A percentile compares a stretch with the other conserved stretches of the same genome.
phyloP scores from a whole-genome alignment of 2,797 vertebrate species.

The Lacerta agilis region DNA sequence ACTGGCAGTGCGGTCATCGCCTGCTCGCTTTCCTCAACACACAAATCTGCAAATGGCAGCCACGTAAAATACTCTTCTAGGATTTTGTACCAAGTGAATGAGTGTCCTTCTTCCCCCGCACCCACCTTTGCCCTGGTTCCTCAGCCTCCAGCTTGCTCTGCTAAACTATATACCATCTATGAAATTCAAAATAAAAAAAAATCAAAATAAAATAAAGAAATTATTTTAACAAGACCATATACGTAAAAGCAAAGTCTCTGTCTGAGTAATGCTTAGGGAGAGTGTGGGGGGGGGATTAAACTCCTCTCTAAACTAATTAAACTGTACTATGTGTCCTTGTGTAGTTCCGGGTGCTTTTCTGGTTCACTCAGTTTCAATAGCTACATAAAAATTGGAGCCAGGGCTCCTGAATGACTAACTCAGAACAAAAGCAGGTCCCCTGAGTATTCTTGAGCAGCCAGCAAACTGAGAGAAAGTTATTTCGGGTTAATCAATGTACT shows the following conservation, averaged over 20 bases:
- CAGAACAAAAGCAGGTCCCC: constrained; percentile 77
- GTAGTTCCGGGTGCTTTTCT: constrained; percentile 76
- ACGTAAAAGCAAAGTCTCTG: constrained; percentile 59
- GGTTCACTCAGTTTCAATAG: constrained; percentile 80
- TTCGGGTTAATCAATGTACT: constrained; percentile 76
- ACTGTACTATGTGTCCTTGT: constrained; percentile 77
- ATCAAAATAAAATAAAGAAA: no score
- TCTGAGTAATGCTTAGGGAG: constrained; percentile 70
- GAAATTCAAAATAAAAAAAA: no score
- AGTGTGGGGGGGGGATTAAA: constrained; percentile 50
- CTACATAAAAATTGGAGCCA: constrained; percentile 70
- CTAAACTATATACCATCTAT: constrained; percentile 74
- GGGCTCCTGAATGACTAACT: constrained; percentile 76
- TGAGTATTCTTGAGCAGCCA: constrained; percentile 73
- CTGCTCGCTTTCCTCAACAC: constrained; percentile 66
- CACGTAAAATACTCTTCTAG: constrained; percentile 58
- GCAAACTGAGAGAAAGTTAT: constrained; percentile 76
- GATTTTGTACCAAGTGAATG: constrained; percentile 37
- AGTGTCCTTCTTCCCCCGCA: constrained; percentile 39
- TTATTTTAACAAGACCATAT: constrained; percentile 76
- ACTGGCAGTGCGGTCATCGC: constrained; percentile 54
- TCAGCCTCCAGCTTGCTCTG: constrained; percentile 64
- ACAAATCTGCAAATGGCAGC: constrained; percentile 68
- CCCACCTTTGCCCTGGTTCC: constrained; percentile 43
- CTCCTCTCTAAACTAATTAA: constrained; percentile 77